A percentile compares a stretch with the other conserved stretches of the same genome.
phyloP scores from a whole-genome alignment of 2,888 invertebrate species.

The Odontocolon sp. region DNA sequence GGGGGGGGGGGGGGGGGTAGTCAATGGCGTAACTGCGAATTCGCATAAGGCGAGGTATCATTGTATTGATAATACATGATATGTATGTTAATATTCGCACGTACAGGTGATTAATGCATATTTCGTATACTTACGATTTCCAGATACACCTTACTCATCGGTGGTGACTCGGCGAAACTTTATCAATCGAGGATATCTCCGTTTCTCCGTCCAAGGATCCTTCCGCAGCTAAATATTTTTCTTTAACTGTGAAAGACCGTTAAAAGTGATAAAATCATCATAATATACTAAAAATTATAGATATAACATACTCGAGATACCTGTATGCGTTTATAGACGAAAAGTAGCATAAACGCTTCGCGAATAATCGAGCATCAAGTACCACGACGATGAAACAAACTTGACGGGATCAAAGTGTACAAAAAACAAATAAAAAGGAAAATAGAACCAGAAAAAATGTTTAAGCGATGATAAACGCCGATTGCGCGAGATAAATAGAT shows the following conservation, averaged over 20 bases:
- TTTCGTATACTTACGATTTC: neutral
- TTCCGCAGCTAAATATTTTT: conserved; percentile 44
- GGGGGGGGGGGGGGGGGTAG: neutral
- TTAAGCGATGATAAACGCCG: neutral
- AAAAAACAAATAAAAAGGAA: conserved; percentile 36
- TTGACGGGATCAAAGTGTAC: conserved; percentile 56
- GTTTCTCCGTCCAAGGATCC: conserved; percentile 74
- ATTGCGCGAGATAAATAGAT: conserved; percentile 22
- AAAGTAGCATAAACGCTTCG: neutral
- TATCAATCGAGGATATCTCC: conserved; percentile 68
- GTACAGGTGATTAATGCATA: neutral
- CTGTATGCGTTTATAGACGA: conserved; percentile 25
- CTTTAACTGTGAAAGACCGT: conserved; percentile 36
- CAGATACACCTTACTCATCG: conserved; percentile 5
- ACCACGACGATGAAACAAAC: conserved; percentile 9
- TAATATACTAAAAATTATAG: neutral
- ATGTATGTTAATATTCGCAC: neutral
- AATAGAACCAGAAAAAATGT: conserved; percentile 4
- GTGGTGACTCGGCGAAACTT: neutral
- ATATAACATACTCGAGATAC: conserved; percentile 57
- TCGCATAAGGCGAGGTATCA: no score
- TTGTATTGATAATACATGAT: conserved; percentile 3
- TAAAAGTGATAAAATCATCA: conserved; percentile 38
- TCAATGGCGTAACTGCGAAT: no score
- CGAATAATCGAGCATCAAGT: neutral